Evolutionary conservation across 2,888 invertebrate genomes (phyloP), one percentile per base, ranked within the genome.

Genomic region (Caenorhabditis zanzibari): DNA sequence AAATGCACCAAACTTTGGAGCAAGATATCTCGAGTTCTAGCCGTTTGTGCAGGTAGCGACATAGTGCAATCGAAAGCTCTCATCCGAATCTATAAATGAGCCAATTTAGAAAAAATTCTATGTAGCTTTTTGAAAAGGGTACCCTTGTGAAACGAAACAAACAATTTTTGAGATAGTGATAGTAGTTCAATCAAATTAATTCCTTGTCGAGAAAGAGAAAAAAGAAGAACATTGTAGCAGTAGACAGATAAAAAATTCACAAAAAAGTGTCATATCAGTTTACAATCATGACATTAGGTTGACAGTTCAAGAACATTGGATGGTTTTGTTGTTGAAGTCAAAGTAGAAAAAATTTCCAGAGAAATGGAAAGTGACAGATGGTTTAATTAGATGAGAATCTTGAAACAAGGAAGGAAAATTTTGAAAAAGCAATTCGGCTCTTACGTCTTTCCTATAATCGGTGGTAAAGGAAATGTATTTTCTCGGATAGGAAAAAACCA

Each of bases 241-340:
- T 19, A 26, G 54, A 26, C 26, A 14, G 54, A 54, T 54, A 24
- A 54, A 24, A 54, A 10, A 22, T 14, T 24, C 38, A 38, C 38
- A 38, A 38, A 54, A 26, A 54, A 24, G 26, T 54, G 54, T 54
- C 54, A 24, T 54, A 54, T 54, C 54, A 54, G 14, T 54, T 52
- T 22, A 24, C 14, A 26, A 54, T 14, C 26, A 14, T 54, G 14
- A 10, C 14, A 26, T 24, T 14, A 10, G 24, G 5, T 54, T 26
- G 54, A 24, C 54, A 54, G 54, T 26, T 26, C 54, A 14, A 14
- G 24, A 26, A 54, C 54, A 49, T n/a, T 19, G 26, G 24, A 26
- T 54, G 26, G 9, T 54, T 54, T 24, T 14, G 24, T 26, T 54
- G 54, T 54, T 47, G 47, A 47, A 47, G 47, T 54, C 54, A 54